Evolutionary conservation across 2,888 invertebrate species (phyloP).

Genomic region (Drosophila suboccidentalis): DNA sequence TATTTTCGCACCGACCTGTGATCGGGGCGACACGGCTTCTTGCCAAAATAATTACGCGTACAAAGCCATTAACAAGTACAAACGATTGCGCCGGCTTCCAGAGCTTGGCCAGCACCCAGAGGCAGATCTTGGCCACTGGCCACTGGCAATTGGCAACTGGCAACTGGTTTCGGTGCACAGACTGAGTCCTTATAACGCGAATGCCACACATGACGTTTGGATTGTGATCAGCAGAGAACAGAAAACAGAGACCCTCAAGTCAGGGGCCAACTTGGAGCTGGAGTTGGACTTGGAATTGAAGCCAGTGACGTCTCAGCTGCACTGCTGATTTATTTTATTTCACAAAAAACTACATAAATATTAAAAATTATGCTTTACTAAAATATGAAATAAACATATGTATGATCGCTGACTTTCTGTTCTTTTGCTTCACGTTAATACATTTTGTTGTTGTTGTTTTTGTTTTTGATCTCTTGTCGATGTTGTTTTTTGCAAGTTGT

Average conservation of each 20-base stretch:
- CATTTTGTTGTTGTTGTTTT: not conserved
- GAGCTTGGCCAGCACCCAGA: slow-evolving; percentile 9
- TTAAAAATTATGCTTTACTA: slow-evolving; percentile 71
- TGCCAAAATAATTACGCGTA: slow-evolving; percentile 81
- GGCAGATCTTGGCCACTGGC: slow-evolving; percentile 37
- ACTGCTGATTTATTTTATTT: slow-evolving; percentile 77
- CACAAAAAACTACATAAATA: slow-evolving; percentile 74
- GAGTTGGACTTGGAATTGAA: slow-evolving; percentile 9
- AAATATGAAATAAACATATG: slow-evolving; percentile 76
- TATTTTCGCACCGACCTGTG: slow-evolving; percentile 44
- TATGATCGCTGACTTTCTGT: slow-evolving; percentile 35
- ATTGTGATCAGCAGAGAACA: slow-evolving; percentile 34
- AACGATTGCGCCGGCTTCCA: slow-evolving; percentile 73
- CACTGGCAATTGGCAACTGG: slow-evolving; percentile 25
- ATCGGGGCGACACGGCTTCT: slow-evolving; percentile 63
- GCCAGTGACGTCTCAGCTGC: slow-evolving; percentile 66
- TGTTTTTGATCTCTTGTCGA: not conserved
- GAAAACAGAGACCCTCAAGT: slow-evolving; percentile 9
- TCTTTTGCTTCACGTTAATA: slow-evolving; percentile 4
- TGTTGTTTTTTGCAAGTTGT: slow-evolving; percentile 44
- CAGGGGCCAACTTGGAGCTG: not conserved
- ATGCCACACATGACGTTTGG: slow-evolving; percentile 78
- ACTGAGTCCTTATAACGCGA: slow-evolving; percentile 47
- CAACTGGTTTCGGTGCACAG: slow-evolving; percentile 55
- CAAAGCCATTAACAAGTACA: slow-evolving; percentile 80